Evolutionary conservation across 2,113 vertebrate species (phyloP).

Genomic region (Camelus bactrianus): DNA sequence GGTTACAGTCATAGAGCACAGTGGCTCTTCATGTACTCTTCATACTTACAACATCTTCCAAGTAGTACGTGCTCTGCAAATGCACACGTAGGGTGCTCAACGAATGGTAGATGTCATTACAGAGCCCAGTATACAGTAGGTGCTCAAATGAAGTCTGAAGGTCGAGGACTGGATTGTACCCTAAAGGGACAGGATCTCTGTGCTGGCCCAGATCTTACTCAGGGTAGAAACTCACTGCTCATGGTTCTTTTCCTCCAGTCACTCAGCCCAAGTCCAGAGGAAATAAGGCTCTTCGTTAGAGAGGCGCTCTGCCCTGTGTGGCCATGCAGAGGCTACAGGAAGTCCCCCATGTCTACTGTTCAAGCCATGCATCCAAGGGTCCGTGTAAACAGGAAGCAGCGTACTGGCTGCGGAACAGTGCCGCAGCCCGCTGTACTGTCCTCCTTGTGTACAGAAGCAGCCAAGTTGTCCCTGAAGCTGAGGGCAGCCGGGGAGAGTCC

Average conservation of each 20-base stretch:
- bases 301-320: neutral
- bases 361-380: neutral
- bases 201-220: neutral
- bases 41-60: neutral
- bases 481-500: neutral
- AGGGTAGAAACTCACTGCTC: neutral
- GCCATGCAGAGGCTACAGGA: neutral
- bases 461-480: neutral
- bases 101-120: neutral
- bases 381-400: constrained; percentile 52
- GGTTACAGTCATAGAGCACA: neutral
- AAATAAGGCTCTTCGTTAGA: neutral
- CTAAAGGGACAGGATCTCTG: neutral
- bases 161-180: neutral
- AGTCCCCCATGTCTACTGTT: neutral
- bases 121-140: neutral
- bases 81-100: neutral
- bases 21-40: neutral
- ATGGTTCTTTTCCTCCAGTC: neutral
- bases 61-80: neutral
- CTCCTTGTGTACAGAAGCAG: neutral
- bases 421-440: neutral
- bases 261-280: neutral
- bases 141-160: neutral
- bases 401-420: neutral